Evolutionary conservation across 2,888 invertebrate species (phyloP).

Genomic region (Malacosoma neustria): DNA sequence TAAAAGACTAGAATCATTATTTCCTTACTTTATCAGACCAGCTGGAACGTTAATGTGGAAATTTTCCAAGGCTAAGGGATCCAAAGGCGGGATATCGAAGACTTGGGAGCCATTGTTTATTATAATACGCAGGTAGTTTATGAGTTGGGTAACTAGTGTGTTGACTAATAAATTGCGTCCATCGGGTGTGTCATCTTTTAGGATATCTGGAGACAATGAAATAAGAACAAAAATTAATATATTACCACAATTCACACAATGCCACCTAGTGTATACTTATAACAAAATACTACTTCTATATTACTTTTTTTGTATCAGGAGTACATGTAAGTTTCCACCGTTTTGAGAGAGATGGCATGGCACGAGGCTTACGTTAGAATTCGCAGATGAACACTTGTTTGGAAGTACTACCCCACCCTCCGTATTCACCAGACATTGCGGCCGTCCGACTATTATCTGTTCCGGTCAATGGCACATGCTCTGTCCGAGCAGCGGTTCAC

Average conservation of each 20-base stretch:
- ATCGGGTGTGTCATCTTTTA: not conserved
- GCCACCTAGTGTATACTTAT: not conserved
- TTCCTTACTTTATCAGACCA: slow-evolving; percentile 13
- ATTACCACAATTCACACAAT: not conserved
- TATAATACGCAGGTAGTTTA: slow-evolving; percentile 7
- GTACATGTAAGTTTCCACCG: no score
- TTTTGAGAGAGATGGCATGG: no score
- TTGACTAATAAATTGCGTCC: slow-evolving; percentile 1
- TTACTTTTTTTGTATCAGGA: no score
- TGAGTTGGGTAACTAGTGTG: slow-evolving; percentile 5
- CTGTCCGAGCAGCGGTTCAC: no score
- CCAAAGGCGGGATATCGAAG: slow-evolving; percentile 13
- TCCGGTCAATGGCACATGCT: no score
- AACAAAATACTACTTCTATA: not conserved
- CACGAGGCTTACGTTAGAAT: no score
- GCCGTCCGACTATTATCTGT: no score
- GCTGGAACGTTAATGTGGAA: slow-evolving; percentile 5
- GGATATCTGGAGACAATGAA: slow-evolving; percentile 1
- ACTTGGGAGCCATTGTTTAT: slow-evolving; percentile 9
- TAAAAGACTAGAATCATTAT: no score
- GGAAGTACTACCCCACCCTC: no score
- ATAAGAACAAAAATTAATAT: not conserved
- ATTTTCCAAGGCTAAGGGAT: slow-evolving; percentile 11
- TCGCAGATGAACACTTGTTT: no score
- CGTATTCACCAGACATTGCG: no score